Percentiles rank a stretch among this genome's conserved stretches.
Conservation (phyloP, 2,113 vertebrate species). For the Oostethus manadensis region DNA sequence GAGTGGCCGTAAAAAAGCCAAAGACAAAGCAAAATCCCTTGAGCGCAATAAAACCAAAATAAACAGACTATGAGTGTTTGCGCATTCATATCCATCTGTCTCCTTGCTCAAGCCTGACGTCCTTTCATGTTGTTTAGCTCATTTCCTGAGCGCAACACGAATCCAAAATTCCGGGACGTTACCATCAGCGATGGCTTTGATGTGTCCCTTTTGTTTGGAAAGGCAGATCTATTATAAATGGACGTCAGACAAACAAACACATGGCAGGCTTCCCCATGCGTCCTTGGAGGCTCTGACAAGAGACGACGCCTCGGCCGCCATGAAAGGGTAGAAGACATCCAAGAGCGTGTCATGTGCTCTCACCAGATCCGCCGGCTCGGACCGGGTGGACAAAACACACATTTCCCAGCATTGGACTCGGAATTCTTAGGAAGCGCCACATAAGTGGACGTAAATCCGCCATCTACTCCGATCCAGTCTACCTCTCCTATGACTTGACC, state of each 20-base stretch:
- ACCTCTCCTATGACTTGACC: conserved; percentile 36
- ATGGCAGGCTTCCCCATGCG: conserved; percentile 45
- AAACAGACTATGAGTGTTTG: conserved; percentile 26
- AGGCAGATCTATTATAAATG: conserved; percentile 57
- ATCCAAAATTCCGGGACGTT: conserved; percentile 37
- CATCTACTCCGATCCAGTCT: conserved; percentile 49
- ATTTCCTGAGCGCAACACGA: conserved; percentile 28
- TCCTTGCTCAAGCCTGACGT: conserved; percentile 22
- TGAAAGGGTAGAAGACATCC: conserved; percentile 58
- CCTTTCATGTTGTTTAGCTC: conserved; percentile 25
- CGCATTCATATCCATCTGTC: conserved; percentile 18
- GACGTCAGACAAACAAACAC: conserved; percentile 63
- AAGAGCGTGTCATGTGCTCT: conserved; percentile 43
- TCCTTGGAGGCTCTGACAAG: conserved; percentile 47
- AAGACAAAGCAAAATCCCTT: neutral
- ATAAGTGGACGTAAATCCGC: conserved; percentile 36
- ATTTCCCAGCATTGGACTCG: conserved; percentile 46
- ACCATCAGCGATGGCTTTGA: conserved; percentile 52
- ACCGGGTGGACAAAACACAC: conserved; percentile 38
- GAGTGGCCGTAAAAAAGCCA: too few relatives aligned
- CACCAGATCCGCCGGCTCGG: conserved; percentile 39
- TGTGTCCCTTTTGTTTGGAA: conserved; percentile 56
- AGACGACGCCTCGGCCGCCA: conserved; percentile 54
- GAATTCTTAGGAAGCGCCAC: conserved; percentile 45
- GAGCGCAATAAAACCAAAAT: conserved; percentile 30